Base-by-base conservation (phyloP, 2,888 invertebrate genomes). In the Xanthia togata region DNA sequence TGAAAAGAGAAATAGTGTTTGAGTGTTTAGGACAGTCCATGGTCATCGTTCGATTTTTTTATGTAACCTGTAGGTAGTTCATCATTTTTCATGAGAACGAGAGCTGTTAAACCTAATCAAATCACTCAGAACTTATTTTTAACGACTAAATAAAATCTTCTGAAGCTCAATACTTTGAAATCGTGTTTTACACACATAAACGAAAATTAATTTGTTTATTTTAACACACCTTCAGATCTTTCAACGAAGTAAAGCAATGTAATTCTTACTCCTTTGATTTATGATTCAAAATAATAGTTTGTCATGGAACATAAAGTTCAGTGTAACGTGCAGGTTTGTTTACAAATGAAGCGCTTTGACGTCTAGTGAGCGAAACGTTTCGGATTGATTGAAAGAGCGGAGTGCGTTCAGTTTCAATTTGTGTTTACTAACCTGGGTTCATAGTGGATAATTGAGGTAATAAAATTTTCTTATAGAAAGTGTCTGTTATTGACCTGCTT, bases 361-460 rank as follows among this genome's bases (percentile, higher is more conserved):
- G 73, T 76, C 67, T 74, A 70, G 73, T 65, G 76, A 81, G 68
- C 70, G 67, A 73, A 86, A 69, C 72, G 69, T 68, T 79, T 79
- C 63, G 26, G 41, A 76, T 89, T 84, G 82, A 88, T 87, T 87
- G 82, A 74, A 79, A 81, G 70, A 79, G 70, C 69, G 44, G 73
- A 77, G 79, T 75, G 71, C 76, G 68, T 80, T 82, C 71, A 63
- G 26, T 64, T 83, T 70, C 74, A 65, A 75, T 79, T 75, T 73
- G 63, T 82, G 70, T 83, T 82, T 71, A 73, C 62, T 65, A 59
- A 78, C 57, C 60, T 79, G 55, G 3, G 1, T 55, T 72, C n/a
- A n/a, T 26, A 31, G 12, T 59, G 55, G 47, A 47, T 70, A 53
- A 20, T 60, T 59, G 14, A 38, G 23, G 57, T 55, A n/a, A 59